Base-by-base conservation (phyloP, 1,140 invertebrate genomes). In the Eupeodes corollae region DNA sequence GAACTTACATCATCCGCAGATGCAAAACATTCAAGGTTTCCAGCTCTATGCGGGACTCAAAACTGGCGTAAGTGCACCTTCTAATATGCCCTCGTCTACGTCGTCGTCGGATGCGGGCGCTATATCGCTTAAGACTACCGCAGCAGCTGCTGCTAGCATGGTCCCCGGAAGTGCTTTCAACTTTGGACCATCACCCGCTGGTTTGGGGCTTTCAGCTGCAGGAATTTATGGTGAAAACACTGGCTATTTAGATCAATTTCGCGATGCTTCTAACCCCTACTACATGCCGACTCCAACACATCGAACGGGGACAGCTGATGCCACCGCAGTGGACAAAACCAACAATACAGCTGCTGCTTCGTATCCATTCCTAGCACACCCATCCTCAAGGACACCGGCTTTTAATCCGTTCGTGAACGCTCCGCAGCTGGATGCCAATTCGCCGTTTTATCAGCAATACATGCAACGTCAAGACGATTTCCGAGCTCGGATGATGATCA, bases 111-210 rank as follows among this genome's bases (percentile, higher is more conserved):
- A 80, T 58, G 70, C 74, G 38, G 61, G 73, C 12, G 70, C 74
- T 10, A 72, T 76, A 21, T 72, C 74, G 8, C 54, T 75, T 13
- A 79, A 77, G 48, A 78, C 78, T 32, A 56, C 73, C 8, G 42
- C 46, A 2, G 39, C 43, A 21, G 46, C 38, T 1, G 61, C 75
- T 1, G 51, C 56, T 0, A 77, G 73, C 51, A 76, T 80, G 53
- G 79, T 83, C 42, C 76, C 80, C 1, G 75, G 78, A 16, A 81
- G 79, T 59, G 79, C 80, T 46, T 83, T 83, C 49, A 83, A 82
- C 56, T 83, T 82, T 58, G 79, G 78, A 19, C 72, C 78, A 8
- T 68, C 77, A 0, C 67, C 77, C 5, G 71, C 73, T 39, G 59
- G 61, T 0, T 69, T 79, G 48, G 65, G 70, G 2, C 58, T 76